Percentiles rank a stretch among this genome's conserved stretches.
These are phyloP conservation scores for Tachycineta bicolor DNA, from an alignment of 2,113 vertebrate genomes.

Conservation along the genomic window DNA sequence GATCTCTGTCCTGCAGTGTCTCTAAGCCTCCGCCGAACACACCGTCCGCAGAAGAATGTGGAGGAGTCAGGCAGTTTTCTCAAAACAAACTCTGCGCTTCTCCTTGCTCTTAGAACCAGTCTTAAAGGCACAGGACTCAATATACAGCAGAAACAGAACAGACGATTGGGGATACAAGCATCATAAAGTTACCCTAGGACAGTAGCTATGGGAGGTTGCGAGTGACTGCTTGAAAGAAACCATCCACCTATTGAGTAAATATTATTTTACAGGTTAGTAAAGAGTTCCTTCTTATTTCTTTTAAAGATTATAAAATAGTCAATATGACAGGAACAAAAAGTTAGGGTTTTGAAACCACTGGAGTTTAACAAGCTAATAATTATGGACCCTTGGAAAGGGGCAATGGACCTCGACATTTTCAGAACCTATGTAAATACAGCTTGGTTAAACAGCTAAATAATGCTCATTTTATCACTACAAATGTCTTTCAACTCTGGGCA, in stretches of 20 bases:
- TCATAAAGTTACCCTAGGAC: too few relatives aligned
- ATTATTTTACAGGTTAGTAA: background rate
- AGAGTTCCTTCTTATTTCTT: background rate
- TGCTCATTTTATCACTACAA: background rate
- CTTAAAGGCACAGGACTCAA: too few relatives aligned
- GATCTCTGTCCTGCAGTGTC: too few relatives aligned
- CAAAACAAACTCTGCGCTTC: too few relatives aligned
- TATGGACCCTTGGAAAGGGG: background rate
- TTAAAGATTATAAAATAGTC: conserved; percentile 1
- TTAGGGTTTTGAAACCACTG: background rate
- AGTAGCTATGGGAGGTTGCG: background rate
- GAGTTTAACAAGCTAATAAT: background rate
- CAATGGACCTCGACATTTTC: background rate
- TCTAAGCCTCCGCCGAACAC: too few relatives aligned
- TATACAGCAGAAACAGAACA: too few relatives aligned
- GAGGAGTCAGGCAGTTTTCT: too few relatives aligned
- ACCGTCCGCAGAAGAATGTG: too few relatives aligned
- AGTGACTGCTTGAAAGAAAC: background rate
- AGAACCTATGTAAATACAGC: background rate
- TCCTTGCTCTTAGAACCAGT: too few relatives aligned
- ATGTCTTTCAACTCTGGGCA: background rate
- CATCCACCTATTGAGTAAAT: conserved; percentile 9
- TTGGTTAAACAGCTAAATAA: background rate
- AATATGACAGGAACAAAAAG: background rate
- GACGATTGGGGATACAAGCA: too few relatives aligned